Evolutionary conservation across 35 echinoderm and acorn worm genomes (phyloP).

Genomic region (Anneissia japonica): DNA sequence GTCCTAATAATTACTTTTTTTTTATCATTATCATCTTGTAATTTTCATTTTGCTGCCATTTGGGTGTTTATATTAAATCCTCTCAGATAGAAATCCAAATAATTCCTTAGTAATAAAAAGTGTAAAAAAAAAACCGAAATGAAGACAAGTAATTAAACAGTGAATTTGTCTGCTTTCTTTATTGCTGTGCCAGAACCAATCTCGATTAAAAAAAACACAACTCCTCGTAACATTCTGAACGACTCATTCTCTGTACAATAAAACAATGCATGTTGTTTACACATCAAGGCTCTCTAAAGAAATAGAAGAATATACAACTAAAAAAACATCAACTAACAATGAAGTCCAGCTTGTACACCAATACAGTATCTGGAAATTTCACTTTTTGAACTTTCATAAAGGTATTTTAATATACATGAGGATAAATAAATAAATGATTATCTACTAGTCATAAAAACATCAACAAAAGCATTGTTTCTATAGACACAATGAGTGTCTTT

Average conservation of each 20-base stretch:
- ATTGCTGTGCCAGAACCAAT: background rate
- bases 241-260: background rate
- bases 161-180: conserved; percentile 1
- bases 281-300: background rate
- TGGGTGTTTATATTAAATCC: too few relatives aligned
- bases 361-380: background rate
- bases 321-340: background rate
- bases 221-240: background rate
- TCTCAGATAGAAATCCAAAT: background rate
- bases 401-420: background rate
- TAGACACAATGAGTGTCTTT: background rate
- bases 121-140: background rate
- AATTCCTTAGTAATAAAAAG: too few relatives aligned
- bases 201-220: background rate
- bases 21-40: too few relatives aligned
- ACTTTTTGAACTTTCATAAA: background rate
- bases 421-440: background rate
- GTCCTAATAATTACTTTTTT: too few relatives aligned
- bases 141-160: background rate
- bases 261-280: background rate
- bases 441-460: background rate
- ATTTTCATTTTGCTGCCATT: too few relatives aligned
- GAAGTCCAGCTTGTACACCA: background rate
- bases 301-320: background rate
- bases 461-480: background rate